phyloP scores from a whole-genome alignment of 2,888 invertebrate genomes.

The Eupithecia subumbrata region DNA sequence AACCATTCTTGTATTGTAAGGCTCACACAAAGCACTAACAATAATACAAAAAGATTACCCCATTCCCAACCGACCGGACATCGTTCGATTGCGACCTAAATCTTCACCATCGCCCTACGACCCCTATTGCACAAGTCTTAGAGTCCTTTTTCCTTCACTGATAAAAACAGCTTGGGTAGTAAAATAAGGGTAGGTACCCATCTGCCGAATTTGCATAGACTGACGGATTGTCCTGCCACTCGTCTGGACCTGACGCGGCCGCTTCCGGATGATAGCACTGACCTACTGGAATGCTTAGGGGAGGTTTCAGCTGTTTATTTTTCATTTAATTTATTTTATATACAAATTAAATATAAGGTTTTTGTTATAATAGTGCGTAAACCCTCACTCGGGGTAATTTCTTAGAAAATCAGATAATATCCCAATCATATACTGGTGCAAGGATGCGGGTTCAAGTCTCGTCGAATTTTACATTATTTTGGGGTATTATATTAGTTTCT shows the following conservation, averaged over 20 bases:
- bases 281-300: constrained; percentile 36
- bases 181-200: constrained; percentile 48
- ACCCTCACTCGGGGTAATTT: too few relatives aligned
- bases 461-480: too few relatives aligned
- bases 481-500: too few relatives aligned
- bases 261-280: constrained; percentile 37
- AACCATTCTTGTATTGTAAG: not conserved
- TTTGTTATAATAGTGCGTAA: too few relatives aligned
- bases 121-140: constrained; percentile 9
- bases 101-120: not conserved
- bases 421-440: too few relatives aligned
- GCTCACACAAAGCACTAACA: constrained; percentile 2
- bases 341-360: not conserved
- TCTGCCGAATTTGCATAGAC: constrained; percentile 70
- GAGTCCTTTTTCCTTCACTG: constrained; percentile 28
- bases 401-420: too few relatives aligned
- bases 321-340: not conserved
- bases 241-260: constrained; percentile 40
- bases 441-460: too few relatives aligned
- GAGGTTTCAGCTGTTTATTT: constrained; percentile 28
- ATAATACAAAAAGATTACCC: constrained; percentile 29
- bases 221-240: constrained; percentile 73
- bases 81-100: constrained; percentile 36
- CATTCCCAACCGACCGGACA: constrained; percentile 49
- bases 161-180: constrained; percentile 10